These are phyloP conservation scores for Candoia aspera DNA, from an alignment of 2,113 vertebrate genomes.

Conservation along the genomic window DNA sequence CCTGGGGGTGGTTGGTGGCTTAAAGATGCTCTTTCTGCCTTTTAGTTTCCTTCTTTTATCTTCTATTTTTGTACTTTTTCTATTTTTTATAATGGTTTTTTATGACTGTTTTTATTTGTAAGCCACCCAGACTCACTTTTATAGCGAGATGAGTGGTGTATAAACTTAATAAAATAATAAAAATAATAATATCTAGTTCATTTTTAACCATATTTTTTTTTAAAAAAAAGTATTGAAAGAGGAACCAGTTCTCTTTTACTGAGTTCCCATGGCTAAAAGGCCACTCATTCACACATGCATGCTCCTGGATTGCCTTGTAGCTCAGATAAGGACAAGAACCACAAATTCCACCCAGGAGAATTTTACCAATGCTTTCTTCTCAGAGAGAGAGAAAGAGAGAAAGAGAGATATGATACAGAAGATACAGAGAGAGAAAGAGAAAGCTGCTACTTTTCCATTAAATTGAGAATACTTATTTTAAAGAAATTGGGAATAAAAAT, in stretches of 20 bases:
- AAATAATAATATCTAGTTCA: neutral
- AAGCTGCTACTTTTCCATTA: neutral
- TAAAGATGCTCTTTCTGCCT: too few species aligned
- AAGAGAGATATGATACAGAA: neutral
- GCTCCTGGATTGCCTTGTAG: neutral
- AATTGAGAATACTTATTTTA: neutral
- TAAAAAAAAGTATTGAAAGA: neutral
- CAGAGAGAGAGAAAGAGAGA: neutral
- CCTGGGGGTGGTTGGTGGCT: too few species aligned
- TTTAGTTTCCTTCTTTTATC: too few species aligned
- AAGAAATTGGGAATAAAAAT: neutral
- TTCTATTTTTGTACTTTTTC: too few species aligned
- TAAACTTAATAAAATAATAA: too few species aligned
- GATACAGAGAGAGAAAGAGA: neutral
- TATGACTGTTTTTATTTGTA: too few species aligned
- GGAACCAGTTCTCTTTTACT: neutral
- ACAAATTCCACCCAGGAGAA: neutral
- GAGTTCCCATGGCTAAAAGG: neutral
- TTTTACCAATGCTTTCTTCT: neutral
- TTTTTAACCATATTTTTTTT: neutral
- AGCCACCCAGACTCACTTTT: too few species aligned
- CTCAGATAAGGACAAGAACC: neutral
- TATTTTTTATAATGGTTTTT: too few species aligned
- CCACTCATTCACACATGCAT: neutral
- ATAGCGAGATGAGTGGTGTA: too few species aligned